Conservation (phyloP, 2,797 vertebrate genomes). For the Sorex maritimensis region DNA sequence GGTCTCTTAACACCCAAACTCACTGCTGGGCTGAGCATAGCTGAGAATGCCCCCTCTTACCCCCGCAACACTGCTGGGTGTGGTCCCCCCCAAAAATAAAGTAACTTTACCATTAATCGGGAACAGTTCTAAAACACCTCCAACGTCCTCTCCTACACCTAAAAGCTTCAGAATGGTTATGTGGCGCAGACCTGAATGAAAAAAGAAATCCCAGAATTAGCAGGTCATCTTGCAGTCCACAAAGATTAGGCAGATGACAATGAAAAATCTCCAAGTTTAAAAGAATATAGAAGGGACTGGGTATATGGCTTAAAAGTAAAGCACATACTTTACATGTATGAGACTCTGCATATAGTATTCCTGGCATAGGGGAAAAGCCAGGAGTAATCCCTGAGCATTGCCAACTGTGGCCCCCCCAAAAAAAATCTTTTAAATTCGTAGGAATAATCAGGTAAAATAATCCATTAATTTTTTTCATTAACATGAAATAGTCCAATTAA, state of each 20-base stretch:
- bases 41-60: too few relatives aligned
- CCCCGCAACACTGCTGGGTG: too few relatives aligned
- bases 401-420: too few relatives aligned
- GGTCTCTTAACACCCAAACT: too few relatives aligned
- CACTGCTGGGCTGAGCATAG: too few relatives aligned
- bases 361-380: too few relatives aligned
- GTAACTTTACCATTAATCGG: constrained; percentile 96
- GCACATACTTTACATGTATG: too few relatives aligned
- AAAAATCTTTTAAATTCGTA: too few relatives aligned
- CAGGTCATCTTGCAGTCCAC: constrained; percentile 33
- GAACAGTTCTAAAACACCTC: constrained; percentile 97
- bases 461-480: constrained; percentile 2
- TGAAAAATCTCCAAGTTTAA: constrained; percentile 43
- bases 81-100: not conserved
- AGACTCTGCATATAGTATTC: too few relatives aligned
- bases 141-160: constrained; percentile 93
- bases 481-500: not conserved
- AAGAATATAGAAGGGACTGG: not conserved
- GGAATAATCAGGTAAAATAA: constrained; percentile 17
- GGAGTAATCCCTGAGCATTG: too few relatives aligned
- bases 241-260: not conserved
- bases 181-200: constrained; percentile 95
- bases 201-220: constrained; percentile 42
- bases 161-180: constrained; percentile 97
- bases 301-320: too few relatives aligned